Percentiles rank a stretch among this genome's conserved stretches.
Conservation (phyloP, 2,888 invertebrate genomes). For the Elegia similella region DNA sequence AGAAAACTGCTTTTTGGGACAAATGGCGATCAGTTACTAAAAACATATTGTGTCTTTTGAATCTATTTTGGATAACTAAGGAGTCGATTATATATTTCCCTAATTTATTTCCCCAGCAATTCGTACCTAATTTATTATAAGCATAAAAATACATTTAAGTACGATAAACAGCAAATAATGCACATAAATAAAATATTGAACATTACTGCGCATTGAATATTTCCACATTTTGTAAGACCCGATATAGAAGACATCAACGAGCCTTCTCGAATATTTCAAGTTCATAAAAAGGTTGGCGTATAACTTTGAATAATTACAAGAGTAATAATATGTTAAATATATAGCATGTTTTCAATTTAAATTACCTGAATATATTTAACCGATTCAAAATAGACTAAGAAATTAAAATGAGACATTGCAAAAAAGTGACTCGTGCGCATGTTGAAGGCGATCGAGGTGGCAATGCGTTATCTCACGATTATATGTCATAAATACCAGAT, state of each 20-base stretch:
- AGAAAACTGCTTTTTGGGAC: too few relatives aligned
- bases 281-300: background rate
- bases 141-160: too few relatives aligned
- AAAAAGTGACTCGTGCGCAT: constrained; percentile 72
- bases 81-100: too few relatives aligned
- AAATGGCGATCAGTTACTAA: too few relatives aligned
- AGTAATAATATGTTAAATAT: background rate
- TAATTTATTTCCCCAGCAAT: too few relatives aligned
- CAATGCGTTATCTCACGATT: constrained; percentile 36
- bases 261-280: background rate
- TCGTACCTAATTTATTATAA: too few relatives aligned
- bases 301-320: background rate
- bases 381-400: constrained; percentile 40
- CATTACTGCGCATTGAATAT: too few relatives aligned
- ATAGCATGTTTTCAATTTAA: background rate
- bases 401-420: constrained; percentile 58
- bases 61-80: too few relatives aligned
- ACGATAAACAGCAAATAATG: too few relatives aligned
- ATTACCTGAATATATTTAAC: constrained; percentile 19
- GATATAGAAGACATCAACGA: constrained; percentile 3
- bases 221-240: background rate
- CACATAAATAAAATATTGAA: too few relatives aligned
- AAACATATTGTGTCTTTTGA: too few relatives aligned
- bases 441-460: constrained; percentile 74
- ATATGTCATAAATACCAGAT: constrained; percentile 37